These are phyloP conservation scores for Bombus affinis DNA, from an alignment of 1,140 invertebrate species.

Conservation along the genomic window DNA sequence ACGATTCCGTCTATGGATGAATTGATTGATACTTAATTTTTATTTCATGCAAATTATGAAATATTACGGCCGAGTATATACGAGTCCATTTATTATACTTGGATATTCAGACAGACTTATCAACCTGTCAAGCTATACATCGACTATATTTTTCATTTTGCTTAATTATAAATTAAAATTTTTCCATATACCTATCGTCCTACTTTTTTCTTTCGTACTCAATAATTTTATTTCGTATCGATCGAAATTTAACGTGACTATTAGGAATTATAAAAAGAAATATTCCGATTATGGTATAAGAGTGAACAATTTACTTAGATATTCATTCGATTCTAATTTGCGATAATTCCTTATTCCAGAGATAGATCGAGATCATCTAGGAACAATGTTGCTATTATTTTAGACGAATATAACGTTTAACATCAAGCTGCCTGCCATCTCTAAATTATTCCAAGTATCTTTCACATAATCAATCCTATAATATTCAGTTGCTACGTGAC, in stretches of 20 bases:
- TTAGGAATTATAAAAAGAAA: background rate
- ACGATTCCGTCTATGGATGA: background rate
- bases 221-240: background rate
- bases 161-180: background rate
- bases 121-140: background rate
- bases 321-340: background rate
- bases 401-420: background rate
- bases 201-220: background rate
- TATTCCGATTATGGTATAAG: background rate
- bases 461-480: background rate
- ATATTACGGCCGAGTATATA: background rate
- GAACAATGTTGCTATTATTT: background rate
- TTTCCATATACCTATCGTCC: background rate
- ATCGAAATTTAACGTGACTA: background rate
- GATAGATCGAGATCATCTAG: background rate
- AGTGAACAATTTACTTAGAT: background rate
- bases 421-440: background rate
- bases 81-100: background rate
- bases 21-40: background rate
- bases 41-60: background rate
- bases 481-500: background rate
- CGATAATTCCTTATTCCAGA: background rate
- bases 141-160: background rate
- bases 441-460: background rate
- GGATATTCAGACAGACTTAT: background rate